A percentile compares a stretch with the other conserved stretches of the same genome.
Conservation (phyloP, 2,888 invertebrate species). For the Folsomia candida region DNA sequence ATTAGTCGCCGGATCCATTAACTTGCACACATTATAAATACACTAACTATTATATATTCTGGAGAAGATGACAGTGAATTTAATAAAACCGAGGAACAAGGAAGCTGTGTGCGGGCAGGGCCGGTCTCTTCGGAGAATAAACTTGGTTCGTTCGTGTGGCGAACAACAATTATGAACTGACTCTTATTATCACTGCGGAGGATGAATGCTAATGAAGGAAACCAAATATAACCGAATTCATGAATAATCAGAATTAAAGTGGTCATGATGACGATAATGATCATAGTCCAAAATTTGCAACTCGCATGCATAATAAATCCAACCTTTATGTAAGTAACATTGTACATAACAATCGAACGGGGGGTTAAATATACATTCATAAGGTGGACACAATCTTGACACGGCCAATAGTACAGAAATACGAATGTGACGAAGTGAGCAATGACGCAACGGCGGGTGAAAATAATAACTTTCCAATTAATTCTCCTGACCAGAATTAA, state of each 20-base stretch:
- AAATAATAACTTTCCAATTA: background rate
- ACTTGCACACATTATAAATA: constrained; percentile 21
- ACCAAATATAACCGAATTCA: background rate
- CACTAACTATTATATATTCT: background rate
- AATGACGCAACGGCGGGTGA: background rate
- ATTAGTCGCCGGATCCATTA: constrained; percentile 45
- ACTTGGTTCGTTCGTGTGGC: too few relatives aligned
- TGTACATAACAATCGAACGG: too few relatives aligned
- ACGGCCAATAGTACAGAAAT: too few relatives aligned
- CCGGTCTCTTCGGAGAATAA: background rate
- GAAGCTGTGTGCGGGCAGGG: background rate
- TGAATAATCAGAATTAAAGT: background rate
- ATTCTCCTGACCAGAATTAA: too few relatives aligned
- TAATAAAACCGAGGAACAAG: background rate
- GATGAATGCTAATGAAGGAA: background rate
- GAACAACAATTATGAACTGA: background rate
- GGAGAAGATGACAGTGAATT: background rate
- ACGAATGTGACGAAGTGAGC: too few relatives aligned
- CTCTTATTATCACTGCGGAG: background rate
- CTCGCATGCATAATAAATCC: too few relatives aligned
- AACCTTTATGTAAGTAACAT: too few relatives aligned
- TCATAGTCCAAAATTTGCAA: too few relatives aligned
- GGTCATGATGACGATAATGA: background rate
- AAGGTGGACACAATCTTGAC: too few relatives aligned
- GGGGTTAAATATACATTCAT: too few relatives aligned